Conservation (phyloP, 2,888 invertebrate genomes). For the Drosophila sordidapex region DNA sequence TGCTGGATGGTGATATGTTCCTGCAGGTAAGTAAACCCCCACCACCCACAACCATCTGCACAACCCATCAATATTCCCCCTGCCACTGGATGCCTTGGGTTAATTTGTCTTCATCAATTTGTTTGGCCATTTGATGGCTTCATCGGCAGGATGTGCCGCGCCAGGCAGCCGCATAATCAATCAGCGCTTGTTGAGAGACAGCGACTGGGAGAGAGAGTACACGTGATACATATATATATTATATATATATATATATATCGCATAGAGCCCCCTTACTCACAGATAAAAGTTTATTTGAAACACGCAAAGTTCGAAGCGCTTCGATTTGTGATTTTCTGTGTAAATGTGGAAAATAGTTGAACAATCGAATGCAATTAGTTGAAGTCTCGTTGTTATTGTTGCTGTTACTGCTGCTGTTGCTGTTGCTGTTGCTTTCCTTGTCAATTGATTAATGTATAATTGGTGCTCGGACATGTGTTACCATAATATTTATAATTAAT, state of each 20-base stretch:
- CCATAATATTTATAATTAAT: slow-evolving; percentile 65
- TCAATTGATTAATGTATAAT: slow-evolving; percentile 61
- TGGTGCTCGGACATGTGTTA: slow-evolving; percentile 56
- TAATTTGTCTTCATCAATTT: slow-evolving; percentile 73
- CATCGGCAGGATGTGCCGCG: slow-evolving; percentile 59
- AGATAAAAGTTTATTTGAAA: slow-evolving; percentile 53
- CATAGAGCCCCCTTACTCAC: slow-evolving; percentile 9
- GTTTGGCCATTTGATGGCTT: slow-evolving; percentile 68
- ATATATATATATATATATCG: slow-evolving; percentile 1
- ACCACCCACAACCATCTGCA: not conserved
- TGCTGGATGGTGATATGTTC: slow-evolving; percentile 97
- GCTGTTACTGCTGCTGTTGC: not conserved
- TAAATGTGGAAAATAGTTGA: slow-evolving; percentile 54
- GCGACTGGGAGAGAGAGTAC: not conserved
- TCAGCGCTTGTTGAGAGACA: slow-evolving; percentile 58
- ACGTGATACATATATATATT: not conserved
- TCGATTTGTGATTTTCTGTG: slow-evolving; percentile 30
- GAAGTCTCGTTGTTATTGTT: slow-evolving; percentile 26
- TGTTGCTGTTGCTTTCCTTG: slow-evolving; percentile 1
- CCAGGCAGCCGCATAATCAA: slow-evolving; percentile 63
- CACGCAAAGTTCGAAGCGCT: slow-evolving; percentile 50
- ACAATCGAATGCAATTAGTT: slow-evolving; percentile 60
- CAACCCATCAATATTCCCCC: slow-evolving; percentile 1
- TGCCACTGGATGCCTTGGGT: slow-evolving; percentile 19
- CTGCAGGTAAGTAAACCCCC: slow-evolving; percentile 89